Conservation (phyloP, 2,113 vertebrate species). For the Poicephalus gulielmi region DNA sequence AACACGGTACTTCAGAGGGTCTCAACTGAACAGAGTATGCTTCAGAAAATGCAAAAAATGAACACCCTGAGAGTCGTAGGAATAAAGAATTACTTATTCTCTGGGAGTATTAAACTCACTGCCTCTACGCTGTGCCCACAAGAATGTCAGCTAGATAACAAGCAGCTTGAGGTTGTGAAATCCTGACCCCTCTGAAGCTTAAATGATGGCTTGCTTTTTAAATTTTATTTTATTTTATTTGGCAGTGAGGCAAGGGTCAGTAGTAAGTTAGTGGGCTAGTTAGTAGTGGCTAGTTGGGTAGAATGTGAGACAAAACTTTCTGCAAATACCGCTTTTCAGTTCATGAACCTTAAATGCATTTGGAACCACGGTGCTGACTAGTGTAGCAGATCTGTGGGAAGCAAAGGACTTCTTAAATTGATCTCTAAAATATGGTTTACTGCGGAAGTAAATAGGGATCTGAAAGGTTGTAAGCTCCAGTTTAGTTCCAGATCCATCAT, state of each 20-base stretch:
- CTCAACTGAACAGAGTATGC: neutral
- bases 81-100: neutral
- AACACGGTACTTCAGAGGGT: neutral
- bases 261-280: neutral
- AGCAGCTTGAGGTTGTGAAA: neutral
- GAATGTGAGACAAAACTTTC: neutral
- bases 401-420: neutral
- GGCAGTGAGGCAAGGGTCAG: neutral
- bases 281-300: neutral
- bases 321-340: neutral
- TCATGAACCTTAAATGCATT: neutral
- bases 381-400: neutral
- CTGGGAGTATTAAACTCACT: neutral
- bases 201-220: neutral
- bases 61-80: neutral
- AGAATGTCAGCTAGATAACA: neutral
- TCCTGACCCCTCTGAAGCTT: neutral
- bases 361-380: neutral
- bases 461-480: neutral
- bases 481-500: neutral
- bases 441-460: neutral
- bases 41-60: neutral
- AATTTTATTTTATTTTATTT: neutral
- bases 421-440: neutral
- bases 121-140: neutral